Base-by-base conservation (phyloP, 37 sponge, comb jelly and placozoan species). In the Haliclona indistincta region DNA sequence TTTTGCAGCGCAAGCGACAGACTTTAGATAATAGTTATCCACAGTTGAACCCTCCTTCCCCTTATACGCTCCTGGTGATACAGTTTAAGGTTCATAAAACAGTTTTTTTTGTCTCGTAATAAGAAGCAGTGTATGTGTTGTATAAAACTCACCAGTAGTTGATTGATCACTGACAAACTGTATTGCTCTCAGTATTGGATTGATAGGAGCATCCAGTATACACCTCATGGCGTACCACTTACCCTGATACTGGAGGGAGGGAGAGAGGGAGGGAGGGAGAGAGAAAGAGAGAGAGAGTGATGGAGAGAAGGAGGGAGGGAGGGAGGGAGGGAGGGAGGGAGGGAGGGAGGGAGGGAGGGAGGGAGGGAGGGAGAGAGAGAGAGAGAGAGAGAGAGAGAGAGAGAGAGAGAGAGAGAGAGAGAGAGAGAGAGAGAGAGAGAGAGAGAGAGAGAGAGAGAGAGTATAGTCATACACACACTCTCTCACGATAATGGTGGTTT, bases 221-320 rank as follows among this genome's bases (percentile, higher is more conserved):
- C 74, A 67, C 72, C 75, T 83, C 74, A 92, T 73, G 4, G 88
- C 84, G 47, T 79, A 92, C 93, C 93, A 92, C 42, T 92, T 92
- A 71, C 93, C 86, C 55, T 84, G 88, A 45, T 68, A 79, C 93
- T 92, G 66, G 3, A 38, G 54, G 5, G n/a, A n/a, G n/a, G n/a
- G n/a, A n/a, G n/a, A n/a, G n/a, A n/a, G n/a, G n/a, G n/a, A 20
- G 68, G 19, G 8, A 28, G 32, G 41, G 58, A 61, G 38, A 41
- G 56, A 29, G 22, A 17, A 0, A 1, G 55, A 23, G 36, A 33
- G 10, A 38, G 28, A 3, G 25, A 61, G 8, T 10, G 35, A 25
- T 3, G 65, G 34, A 33, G 35, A 28, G 56, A 55, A 2, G 5
- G 38, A 3, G 67, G 67, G 4, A 34, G 1, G 13, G 36, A 6